Base-by-base conservation (phyloP, 2,888 invertebrate species). In the Aleiodes alternator region DNA sequence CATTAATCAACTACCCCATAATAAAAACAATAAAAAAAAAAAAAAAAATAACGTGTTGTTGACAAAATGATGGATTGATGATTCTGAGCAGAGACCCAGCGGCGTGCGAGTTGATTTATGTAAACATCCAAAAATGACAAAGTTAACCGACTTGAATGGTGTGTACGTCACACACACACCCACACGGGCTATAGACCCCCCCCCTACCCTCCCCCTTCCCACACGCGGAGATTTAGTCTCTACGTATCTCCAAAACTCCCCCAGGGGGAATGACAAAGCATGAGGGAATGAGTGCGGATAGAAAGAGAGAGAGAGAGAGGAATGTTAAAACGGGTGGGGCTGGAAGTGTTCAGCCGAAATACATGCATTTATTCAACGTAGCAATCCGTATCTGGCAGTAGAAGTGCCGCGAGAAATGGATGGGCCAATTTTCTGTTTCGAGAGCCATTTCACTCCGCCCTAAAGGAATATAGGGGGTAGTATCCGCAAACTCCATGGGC, bases 371-470 rank as follows among this genome's bases (percentile, higher is more conserved):
- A 86, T 86, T 87, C 87, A 84, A 83, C 82, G 80, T 80, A 81
- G 84, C 83, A 83, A 84, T 85, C 80, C 82, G 78, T 72, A 77
- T 75, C 77, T 82, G 84, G 81, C 82, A 81, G 83, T 79, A 83
- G 81, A 84, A 83, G 83, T 84, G 83, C 84, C 79, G 82, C 82
- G 82, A 82, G 84, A 86, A 87, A 87, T 85, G 81, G 84, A 87
- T 87, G 85, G 84, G 86, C 85, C 85, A 87, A 87, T 87, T 87
- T 87, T 87, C 85, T 84, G 83, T 86, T 85, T 85, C 82, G 80
- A 77, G 77, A 73, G 73, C 75, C 64, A 23, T 64, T 64, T 64
- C 64, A 64, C 48, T 48, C 43, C 76, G 81, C 84, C 82, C 72
- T 75, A n/a, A 50, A 73, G 73, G 72, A 64, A 64, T 64, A 64